phyloP scores from a whole-genome alignment of 2,888 invertebrate species.

The Apomyelois bistriatella region DNA sequence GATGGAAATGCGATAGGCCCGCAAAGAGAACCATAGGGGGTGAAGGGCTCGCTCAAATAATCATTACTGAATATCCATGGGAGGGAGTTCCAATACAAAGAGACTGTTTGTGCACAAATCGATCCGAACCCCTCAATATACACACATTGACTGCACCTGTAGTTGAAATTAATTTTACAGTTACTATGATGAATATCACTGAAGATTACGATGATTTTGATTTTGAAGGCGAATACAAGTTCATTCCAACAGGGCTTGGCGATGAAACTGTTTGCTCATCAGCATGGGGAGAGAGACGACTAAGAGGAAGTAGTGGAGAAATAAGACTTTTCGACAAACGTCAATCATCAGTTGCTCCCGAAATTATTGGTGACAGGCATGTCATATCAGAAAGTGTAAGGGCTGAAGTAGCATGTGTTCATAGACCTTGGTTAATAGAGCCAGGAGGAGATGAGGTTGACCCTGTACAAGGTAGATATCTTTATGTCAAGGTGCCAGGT shows the following conservation, averaged over 20 bases:
- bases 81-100: constrained; percentile 83
- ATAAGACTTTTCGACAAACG: constrained; percentile 83
- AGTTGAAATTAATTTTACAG: constrained; percentile 86
- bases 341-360: constrained; percentile 60
- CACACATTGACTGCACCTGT: constrained; percentile 85
- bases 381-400: constrained; percentile 75
- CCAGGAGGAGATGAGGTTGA: constrained; percentile 86
- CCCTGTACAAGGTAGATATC: constrained; percentile 81
- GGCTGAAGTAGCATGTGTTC: constrained; percentile 82
- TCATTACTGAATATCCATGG: constrained; percentile 86
- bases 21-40: constrained; percentile 64
- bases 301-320: constrained; percentile 87
- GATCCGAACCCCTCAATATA: constrained; percentile 82
- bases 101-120: constrained; percentile 87
- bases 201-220: constrained; percentile 89
- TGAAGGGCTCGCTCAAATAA: constrained; percentile 81
- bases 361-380: constrained; percentile 70
- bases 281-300: constrained; percentile 82
- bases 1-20: constrained; percentile 84
- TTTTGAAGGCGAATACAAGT: constrained; percentile 87
- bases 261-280: constrained; percentile 82
- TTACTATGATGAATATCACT: constrained; percentile 89
- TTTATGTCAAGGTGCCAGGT: constrained; percentile 86
- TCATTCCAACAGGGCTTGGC: constrained; percentile 78
- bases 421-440: constrained; percentile 89